Evolutionary conservation across 2,113 vertebrate genomes (phyloP), one percentile per base, ranked within the genome.

Genomic region (Nanorana parkeri): DNA sequence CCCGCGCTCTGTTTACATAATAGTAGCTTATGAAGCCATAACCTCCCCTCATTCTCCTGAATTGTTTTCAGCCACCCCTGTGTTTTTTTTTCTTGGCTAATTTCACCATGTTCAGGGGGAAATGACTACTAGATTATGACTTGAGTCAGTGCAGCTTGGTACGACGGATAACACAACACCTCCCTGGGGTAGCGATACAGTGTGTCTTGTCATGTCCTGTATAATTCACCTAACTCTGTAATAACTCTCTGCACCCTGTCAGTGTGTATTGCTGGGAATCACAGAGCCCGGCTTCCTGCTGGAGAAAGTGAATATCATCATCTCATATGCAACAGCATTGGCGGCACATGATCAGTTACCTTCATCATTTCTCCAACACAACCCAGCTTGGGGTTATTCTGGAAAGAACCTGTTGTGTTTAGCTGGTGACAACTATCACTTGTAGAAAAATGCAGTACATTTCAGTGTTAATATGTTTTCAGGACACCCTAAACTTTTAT

Each of bases 101-200:
- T 56, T 56, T 56, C 29, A 56, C 19, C 20, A 29, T 73, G 17
- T 73, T 24, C 52, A 56, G 26, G 32, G 28, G 19, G 26, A 73
- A 56, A 73, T 73, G 10, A 73, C 69, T 56, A 32, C 54, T 73
- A 29, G 51, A 29, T 73, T 56, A 56, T n/a, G 51, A 73, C 17
- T 29, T 16, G 15, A 55, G 69, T 73, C 54, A 73, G 56, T 56
- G 69, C 68, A 7, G 68, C 47, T 3, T 54, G 23, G 47, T 55
- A 72, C 52, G 26, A 19, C 16, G 3, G 52, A 73, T 73, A 73
- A 58, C 24, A 16, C 56, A 41, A 58, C 69, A 29, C 11, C 28
- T 72, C 51, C 51, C 68, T 26, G 51, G 51, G 23, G 51, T 20
- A 47, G 51, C 54, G 5, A 54, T 28, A 72, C 51, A 47, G 13